Conservation (phyloP, 2,888 invertebrate genomes). For the Byasa hedistus region DNA sequence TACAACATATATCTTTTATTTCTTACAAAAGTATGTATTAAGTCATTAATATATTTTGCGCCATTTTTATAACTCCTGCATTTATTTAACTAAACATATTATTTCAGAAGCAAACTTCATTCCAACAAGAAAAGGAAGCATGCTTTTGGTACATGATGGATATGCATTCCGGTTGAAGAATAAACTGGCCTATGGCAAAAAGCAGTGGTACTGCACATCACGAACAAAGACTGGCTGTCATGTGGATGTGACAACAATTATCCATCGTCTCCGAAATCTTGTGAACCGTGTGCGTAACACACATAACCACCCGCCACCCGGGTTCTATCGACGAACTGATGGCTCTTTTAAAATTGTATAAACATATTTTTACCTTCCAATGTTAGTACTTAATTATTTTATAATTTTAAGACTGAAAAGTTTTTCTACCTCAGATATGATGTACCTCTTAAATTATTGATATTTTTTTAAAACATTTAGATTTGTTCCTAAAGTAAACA, state of each 20-base stretch:
- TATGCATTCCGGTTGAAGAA: slow-evolving; percentile 69
- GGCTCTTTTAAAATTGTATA: slow-evolving; percentile 68
- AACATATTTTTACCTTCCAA: slow-evolving; percentile 25
- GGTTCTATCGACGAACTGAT: slow-evolving; percentile 62
- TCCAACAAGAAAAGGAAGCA: slow-evolving; percentile 66
- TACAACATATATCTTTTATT: not conserved
- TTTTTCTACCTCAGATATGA: slow-evolving; percentile 30
- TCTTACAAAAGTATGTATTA: slow-evolving; percentile 16
- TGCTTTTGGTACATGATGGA: slow-evolving; percentile 63
- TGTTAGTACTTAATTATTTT: slow-evolving; percentile 19
- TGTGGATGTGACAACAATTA: slow-evolving; percentile 64
- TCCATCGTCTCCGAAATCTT: slow-evolving; percentile 51
- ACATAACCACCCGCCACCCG: slow-evolving; percentile 66
- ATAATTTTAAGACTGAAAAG: slow-evolving; percentile 29
- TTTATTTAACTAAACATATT: slow-evolving; percentile 17
- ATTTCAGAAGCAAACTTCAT: slow-evolving; percentile 70
- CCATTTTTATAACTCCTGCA: not conserved
- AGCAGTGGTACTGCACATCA: slow-evolving; percentile 72
- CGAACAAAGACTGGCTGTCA: slow-evolving; percentile 65
- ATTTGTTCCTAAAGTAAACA: slow-evolving; percentile 17
- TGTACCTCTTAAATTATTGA: slow-evolving; percentile 28
- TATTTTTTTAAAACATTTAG: slow-evolving; percentile 14
- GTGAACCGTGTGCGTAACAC: slow-evolving; percentile 61
- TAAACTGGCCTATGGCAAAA: slow-evolving; percentile 69
- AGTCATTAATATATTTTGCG: not conserved